Base-by-base conservation (phyloP, 2,888 invertebrate species). In the Bedellia somnulentella region DNA sequence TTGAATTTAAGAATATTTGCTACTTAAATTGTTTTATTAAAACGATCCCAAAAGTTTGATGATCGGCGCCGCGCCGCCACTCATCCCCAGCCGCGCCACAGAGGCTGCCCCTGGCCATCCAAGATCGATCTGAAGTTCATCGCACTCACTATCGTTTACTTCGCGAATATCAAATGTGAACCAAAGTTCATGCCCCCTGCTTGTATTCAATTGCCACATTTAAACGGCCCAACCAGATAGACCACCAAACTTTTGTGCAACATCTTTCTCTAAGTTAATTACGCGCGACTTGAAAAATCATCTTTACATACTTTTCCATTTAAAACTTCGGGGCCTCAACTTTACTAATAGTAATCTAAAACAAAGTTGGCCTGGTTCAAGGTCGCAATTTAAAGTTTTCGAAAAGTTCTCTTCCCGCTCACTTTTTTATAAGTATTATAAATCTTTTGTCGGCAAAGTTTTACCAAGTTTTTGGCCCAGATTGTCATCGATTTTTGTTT, bases 401-500 rank as follows among this genome's bases (percentile, higher is more conserved):
- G 63, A 67, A 73, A 75, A 73, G 57, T 70, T 70, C 61, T 57
- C 57, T 71, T 64, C 59, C 62, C 70, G 59, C 64, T 62, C 64
- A 68, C 64, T 73, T 75, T 75, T 73, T 73, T 73, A 68, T 70
- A 71, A 70, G 71, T 71, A 62, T 18, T 75, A 76, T 73, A 73
- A 76, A 76, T 76, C 73, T 75, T 76, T 75, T 70, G 71, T 57
- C 71, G 64, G 59, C 66, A 49, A 68, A 76, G 60, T 76, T 76
- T 49, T 50, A 52, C 60, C 41, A 75, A 75, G 71, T 75, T 73
- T 71, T 73, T 73, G 75, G 68, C 75, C 76, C 70, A 77, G 75
- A 76, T 76, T 76, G 73, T 70, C 75, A 77, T 77, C 76, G 77
- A 77, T 77, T 77, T 77, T 77, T 77, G 73, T 76, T 76, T 71